Base-by-base conservation (phyloP, 2,113 vertebrate species). In the Onychorhynchus coronatus region DNA sequence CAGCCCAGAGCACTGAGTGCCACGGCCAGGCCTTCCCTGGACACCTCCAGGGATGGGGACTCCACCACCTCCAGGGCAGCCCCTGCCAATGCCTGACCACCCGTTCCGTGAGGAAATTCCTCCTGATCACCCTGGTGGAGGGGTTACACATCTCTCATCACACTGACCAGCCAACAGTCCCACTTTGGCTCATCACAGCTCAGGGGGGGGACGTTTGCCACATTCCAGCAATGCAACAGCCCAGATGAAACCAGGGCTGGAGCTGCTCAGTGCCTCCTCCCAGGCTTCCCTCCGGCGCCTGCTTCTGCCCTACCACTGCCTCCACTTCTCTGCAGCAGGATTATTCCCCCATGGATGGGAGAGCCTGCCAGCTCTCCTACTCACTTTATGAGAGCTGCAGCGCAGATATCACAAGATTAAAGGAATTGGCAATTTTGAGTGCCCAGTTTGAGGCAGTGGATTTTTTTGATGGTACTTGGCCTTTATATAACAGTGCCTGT, bases 171-270 rank as follows among this genome's bases (percentile, higher is more conserved):
- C 37, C 1, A 1, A 53, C 11, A 0, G 46, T 59, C 47, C 63
- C 85, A 21, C 59, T 33, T 25, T 6, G 62, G n/a, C 16, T 39
- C 24, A 2, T 28, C 65, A 11, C 10, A 14, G 58, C 41, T 24
- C 44, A 5, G 0, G 5, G 65, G 11, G 11, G 28, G 25, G 46
- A 42, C 0, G 0, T 9, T 63, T 25, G 21, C 33, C 12, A 3
- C 53, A 14, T 37, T n/a, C 53, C 49, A 56, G 59, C 41, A 35
- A 8, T 1, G 1, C 33, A 67, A 4, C 59, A 49, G 52, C 23
- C 7, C 73, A 44, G 4, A 23, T 15, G 13, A 28, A 58, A 25
- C 4, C 88, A 42, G 28, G 14, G 18, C 31, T 19, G 23, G 28
- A 53, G 37, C 55, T 58, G 53, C 8, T 41, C 18, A 3, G n/a